These are phyloP conservation scores for Aldabrachelys gigantea DNA, from an alignment of 2,113 vertebrate species.

Conservation along the genomic window DNA sequence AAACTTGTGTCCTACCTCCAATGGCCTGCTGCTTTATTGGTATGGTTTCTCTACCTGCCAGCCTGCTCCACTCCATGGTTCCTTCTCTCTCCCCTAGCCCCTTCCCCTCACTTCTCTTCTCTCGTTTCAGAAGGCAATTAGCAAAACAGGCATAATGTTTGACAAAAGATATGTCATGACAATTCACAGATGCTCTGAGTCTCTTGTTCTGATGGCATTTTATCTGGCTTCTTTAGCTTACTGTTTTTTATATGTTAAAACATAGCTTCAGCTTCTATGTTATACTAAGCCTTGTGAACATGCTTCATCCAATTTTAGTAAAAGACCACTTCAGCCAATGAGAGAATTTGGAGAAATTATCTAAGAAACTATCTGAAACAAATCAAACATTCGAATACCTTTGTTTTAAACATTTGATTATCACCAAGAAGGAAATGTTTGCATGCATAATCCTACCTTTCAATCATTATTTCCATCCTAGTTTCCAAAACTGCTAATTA, in stretches of 20 bases:
- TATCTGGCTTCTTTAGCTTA: neutral
- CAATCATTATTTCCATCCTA: neutral
- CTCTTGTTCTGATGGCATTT: neutral
- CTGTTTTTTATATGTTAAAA: no score
- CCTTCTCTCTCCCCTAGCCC: neutral
- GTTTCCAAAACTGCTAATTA: neutral
- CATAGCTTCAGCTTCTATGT: no score
- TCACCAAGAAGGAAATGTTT: accelerated
- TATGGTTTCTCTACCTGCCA: neutral
- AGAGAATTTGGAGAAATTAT: neutral
- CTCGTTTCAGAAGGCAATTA: neutral
- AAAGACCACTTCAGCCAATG: accelerated
- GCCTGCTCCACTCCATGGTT: neutral
- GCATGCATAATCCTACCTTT: neutral
- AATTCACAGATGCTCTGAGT: neutral
- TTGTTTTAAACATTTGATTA: accelerated
- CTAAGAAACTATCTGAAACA: neutral
- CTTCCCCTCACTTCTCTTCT: neutral
- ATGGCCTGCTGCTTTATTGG: neutral
- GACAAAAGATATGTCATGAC: neutral
- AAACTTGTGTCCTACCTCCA: neutral
- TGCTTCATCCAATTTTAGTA: neutral
- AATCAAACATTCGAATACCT: accelerated
- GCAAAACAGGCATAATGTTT: neutral
- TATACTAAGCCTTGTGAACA: no score